Evolutionary conservation across 1,140 invertebrate species (phyloP).

Genomic region (Teleogryllus occipitalis): DNA sequence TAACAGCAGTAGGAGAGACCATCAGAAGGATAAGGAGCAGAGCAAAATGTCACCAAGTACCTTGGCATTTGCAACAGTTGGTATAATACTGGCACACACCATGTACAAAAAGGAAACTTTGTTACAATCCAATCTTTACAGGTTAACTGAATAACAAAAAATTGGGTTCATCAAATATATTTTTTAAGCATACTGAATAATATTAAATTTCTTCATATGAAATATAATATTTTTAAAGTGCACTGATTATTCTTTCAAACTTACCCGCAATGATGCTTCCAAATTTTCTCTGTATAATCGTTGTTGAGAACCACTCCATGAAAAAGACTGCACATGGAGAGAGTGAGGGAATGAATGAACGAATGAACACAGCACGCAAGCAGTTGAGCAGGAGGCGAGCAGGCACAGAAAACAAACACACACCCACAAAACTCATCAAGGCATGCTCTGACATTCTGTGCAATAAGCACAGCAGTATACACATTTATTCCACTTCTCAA

Average conservation of each 20-base stretch:
- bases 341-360: neutral
- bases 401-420: slow-evolving; percentile 21
- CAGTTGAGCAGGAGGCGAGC: neutral
- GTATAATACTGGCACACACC: too few relatives aligned
- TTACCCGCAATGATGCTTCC: slow-evolving; percentile 38
- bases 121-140: neutral
- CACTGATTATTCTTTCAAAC: neutral
- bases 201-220: neutral
- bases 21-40: too few relatives aligned
- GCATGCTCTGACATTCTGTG: too few relatives aligned
- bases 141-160: slow-evolving; percentile 7
- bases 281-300: slow-evolving; percentile 58
- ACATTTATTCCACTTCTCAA: too few relatives aligned
- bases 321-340: slow-evolving; percentile 48
- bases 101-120: too few relatives aligned
- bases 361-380: neutral
- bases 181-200: slow-evolving; percentile 5
- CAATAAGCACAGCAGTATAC: too few relatives aligned
- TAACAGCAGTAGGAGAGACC: too few relatives aligned
- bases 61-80: too few relatives aligned
- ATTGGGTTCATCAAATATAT: neutral
- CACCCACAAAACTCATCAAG: too few relatives aligned
- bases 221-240: neutral
- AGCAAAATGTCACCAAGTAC: too few relatives aligned
- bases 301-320: slow-evolving; percentile 71